phyloP scores from a whole-genome alignment of 1,140 invertebrate genomes.

The Notospermus geniculatus region DNA sequence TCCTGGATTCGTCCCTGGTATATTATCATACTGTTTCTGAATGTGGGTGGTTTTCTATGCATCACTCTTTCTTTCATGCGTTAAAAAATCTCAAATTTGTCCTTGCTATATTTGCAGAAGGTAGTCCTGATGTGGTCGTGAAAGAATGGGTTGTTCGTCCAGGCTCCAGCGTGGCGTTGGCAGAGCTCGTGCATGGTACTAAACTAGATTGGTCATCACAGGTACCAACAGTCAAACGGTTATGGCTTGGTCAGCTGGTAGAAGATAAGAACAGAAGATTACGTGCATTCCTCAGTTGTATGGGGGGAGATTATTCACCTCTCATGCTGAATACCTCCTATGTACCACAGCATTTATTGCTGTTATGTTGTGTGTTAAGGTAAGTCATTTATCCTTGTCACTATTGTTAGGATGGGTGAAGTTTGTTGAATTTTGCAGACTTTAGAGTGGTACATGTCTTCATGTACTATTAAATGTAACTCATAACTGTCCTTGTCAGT shows the following conservation, averaged over 20 bases:
- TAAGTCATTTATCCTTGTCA: constrained; percentile 41
- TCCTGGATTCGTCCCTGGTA: no score
- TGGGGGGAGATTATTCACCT: constrained; percentile 79
- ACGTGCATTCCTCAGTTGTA: constrained; percentile 80
- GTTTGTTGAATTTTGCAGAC: no score
- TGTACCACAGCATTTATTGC: constrained; percentile 83
- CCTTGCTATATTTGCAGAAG: not conserved
- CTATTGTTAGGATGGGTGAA: no score
- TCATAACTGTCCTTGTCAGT: no score
- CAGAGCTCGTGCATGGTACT: constrained; percentile 74
- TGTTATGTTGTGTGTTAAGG: constrained; percentile 83
- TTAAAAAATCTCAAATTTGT: no score
- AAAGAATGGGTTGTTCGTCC: constrained; percentile 81
- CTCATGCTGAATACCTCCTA: constrained; percentile 84
- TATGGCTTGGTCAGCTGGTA: constrained; percentile 83
- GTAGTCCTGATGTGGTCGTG: constrained; percentile 61
- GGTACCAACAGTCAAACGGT: constrained; percentile 79
- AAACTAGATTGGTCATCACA: constrained; percentile 72
- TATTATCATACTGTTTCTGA: no score
- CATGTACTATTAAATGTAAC: no score
- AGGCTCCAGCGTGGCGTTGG: constrained; percentile 68
- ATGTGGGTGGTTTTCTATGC: no score
- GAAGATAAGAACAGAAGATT: constrained; percentile 84
- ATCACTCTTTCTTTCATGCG: no score
- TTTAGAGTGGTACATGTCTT: no score